phyloP scores from a whole-genome alignment of 2,888 invertebrate genomes.

The Boloria euphrosyne region DNA sequence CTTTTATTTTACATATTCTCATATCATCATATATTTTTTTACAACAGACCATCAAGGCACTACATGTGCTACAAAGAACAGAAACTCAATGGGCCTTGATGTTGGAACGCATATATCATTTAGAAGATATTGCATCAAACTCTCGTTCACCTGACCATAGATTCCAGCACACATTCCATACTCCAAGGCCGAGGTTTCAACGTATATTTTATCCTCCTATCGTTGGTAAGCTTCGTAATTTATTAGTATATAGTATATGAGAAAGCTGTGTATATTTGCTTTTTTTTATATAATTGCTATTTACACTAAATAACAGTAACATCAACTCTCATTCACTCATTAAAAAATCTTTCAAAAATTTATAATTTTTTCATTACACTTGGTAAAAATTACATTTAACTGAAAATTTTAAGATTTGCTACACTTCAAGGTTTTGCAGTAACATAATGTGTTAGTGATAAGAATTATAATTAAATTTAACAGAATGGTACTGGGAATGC shows the following conservation, averaged over 20 bases:
- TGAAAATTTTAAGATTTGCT: too few species aligned
- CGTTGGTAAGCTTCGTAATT: constrained; percentile 74
- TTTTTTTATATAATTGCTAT: too few species aligned
- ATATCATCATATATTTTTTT: too few species aligned
- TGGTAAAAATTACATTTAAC: too few species aligned
- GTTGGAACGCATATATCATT: constrained; percentile 88
- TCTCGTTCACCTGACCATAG: constrained; percentile 80
- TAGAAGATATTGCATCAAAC: constrained; percentile 95
- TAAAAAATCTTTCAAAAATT: too few species aligned
- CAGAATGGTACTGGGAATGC: constrained; percentile 99
- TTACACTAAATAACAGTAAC: too few species aligned
- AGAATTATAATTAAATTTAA: constrained; percentile 36
- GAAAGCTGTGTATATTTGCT: too few species aligned
- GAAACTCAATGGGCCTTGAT: constrained; percentile 96
- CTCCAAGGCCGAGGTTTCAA: constrained; percentile 81
- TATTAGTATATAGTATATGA: background rate
- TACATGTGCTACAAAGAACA: constrained; percentile 95
- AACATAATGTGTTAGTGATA: background rate
- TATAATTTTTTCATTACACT: too few species aligned
- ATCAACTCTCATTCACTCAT: too few species aligned
- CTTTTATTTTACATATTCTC: too few species aligned
- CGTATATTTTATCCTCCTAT: constrained; percentile 85
- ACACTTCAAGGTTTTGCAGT: background rate
- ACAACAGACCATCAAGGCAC: constrained; percentile 90
- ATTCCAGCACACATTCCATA: constrained; percentile 87